A percentile compares a stretch with the other conserved stretches of the same genome.
Conservation (phyloP, 2,797 vertebrate species). For the Acanthurus lineatus region DNA sequence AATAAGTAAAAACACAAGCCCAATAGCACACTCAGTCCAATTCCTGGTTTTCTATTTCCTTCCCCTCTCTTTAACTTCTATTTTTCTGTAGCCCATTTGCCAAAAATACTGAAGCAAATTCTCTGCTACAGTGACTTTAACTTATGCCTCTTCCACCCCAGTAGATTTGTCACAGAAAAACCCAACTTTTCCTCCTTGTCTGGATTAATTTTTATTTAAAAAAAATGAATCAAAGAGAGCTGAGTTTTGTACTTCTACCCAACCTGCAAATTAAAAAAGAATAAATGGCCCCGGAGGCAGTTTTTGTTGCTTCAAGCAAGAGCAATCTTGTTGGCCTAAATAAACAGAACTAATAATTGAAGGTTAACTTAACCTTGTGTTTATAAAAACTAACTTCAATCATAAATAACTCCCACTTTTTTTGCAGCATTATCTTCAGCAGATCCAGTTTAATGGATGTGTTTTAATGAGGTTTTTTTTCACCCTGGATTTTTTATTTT, state of each 20-base stretch:
- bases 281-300: constrained; percentile 8
- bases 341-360: not conserved
- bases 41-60: not conserved
- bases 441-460: not conserved
- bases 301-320: not conserved
- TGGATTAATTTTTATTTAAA: constrained; percentile 1
- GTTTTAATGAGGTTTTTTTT: not conserved
- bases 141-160: not conserved
- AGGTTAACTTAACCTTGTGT: not conserved
- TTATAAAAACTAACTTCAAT: too few relatives aligned
- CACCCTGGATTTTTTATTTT: not conserved
- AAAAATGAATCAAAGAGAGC: not conserved
- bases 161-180: not conserved
- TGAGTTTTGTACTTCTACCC: constrained; percentile 1
- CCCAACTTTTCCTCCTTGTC: not conserved
- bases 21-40: not conserved
- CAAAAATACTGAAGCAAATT: constrained; percentile 1
- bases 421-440: too few relatives aligned
- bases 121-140: not conserved
- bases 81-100: not conserved
- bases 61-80: not conserved
- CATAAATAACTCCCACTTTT: too few relatives aligned
- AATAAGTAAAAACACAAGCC: not conserved
- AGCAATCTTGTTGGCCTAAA: not conserved
- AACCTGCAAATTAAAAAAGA: not conserved